Evolutionary conservation across 1,140 invertebrate genomes (phyloP), one percentile per base, ranked within the genome.

Genomic region (Caenorhabditis briggsae): DNA sequence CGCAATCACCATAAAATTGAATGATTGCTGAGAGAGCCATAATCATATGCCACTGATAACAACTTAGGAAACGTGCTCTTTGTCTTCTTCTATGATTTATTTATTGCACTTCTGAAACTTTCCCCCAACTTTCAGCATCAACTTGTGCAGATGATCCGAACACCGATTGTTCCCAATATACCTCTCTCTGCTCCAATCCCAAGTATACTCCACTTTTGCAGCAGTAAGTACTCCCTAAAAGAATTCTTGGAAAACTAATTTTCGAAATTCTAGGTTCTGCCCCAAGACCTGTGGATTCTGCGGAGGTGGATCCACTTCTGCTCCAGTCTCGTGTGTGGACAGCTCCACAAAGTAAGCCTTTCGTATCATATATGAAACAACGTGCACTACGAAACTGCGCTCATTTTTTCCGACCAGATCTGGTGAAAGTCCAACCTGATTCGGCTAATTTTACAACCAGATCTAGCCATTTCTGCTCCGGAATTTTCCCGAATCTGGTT

Each of bases 271-370:
- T 46, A 78, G 70, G 18, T 50, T 50, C 46, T 78, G 70, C 50
- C n/a, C 70, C 20, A 78, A 78, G 46, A 78, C 70, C 70, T 78
- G 70, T 50, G 70, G 70, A 78, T 78, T 78, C 70, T 78, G 70
- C 23, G 70, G 70, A 23, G 46, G 70, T 78, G 70, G 70, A 43
- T 78, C 70, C 46, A 78, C 70, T 78, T 2, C 70, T 78, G 18
- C 46, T 23, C 70, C 70, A 78, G 46, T 78, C 70, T 16, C 43
- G 23, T 78, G 70, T 50, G 70, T 78, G 43, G 70, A 78, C 50
- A 78, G 70, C 46, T 48, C 43, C 12, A 50, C 70, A 18, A 48
- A 50, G 70, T 78, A 41, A 78, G 70, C 16, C n/a, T n/a, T n/a
- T n/a, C n/a, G n/a, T n/a, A n/a, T n/a, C n/a, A n/a, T n/a, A n/a